Conservation (phyloP, 2,888 invertebrate species). For the Nomada hirtipes region DNA sequence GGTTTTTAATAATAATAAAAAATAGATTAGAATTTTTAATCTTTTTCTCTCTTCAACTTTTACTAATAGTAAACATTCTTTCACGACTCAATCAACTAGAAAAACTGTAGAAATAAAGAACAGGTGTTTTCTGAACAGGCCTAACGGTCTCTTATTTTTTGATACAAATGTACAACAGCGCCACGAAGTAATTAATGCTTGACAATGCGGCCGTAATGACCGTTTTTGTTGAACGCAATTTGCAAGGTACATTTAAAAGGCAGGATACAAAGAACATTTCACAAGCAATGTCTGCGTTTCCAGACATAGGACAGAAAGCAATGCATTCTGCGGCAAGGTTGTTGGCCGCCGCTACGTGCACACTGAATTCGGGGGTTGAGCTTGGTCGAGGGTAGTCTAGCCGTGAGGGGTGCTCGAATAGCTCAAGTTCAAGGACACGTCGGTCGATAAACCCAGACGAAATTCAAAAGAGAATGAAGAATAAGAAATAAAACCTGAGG, state of each 20-base stretch:
- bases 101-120: no score
- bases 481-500: slow-evolving; percentile 14
- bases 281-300: slow-evolving; percentile 20
- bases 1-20: no score
- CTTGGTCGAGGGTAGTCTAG: slow-evolving; percentile 78
- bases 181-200: no score
- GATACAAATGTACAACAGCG: no score
- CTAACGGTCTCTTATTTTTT: no score
- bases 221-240: not conserved
- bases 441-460: slow-evolving; percentile 78
- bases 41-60: no score
- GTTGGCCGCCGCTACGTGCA: slow-evolving; percentile 59
- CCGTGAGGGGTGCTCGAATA: slow-evolving; percentile 77
- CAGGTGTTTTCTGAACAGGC: no score
- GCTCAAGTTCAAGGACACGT: slow-evolving; percentile 80
- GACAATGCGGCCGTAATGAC: no score
- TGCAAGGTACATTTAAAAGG: not conserved
- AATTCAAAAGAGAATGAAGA: slow-evolving; percentile 54
- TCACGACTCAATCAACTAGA: no score
- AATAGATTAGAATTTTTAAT: no score
- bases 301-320: slow-evolving; percentile 8
- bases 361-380: slow-evolving; percentile 72
- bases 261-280: not conserved
- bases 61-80: no score
- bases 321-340: slow-evolving; percentile 57